Conservation (phyloP, 2,113 vertebrate species). For the Bambusicola thoracicus region DNA sequence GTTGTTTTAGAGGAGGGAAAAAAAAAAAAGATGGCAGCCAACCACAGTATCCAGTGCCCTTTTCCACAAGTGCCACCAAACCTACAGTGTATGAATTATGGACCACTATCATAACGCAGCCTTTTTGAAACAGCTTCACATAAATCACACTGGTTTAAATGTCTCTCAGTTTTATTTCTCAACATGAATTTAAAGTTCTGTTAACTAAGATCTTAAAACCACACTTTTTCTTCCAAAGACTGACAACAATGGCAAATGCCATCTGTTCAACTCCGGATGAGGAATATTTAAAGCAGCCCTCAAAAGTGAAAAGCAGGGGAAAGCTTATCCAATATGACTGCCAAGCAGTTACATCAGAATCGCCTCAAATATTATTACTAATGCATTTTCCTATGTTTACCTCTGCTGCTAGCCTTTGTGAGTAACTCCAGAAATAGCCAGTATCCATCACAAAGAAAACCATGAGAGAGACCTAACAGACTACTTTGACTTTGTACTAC, state of each 20-base stretch:
- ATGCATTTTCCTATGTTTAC: neutral
- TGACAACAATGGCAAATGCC: constrained; percentile 27
- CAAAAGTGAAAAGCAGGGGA: neutral
- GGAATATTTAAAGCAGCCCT: constrained; percentile 28
- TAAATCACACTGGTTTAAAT: constrained; percentile 62
- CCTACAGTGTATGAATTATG: constrained; percentile 35
- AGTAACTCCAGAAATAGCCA: neutral
- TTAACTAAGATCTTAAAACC: constrained; percentile 31
- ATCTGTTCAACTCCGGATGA: constrained; percentile 24
- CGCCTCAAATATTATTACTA: neutral
- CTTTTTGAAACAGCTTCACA: constrained; percentile 45
- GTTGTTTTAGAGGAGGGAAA: neutral
- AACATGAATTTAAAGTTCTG: neutral
- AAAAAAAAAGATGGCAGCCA: neutral
- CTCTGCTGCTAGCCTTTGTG: neutral
- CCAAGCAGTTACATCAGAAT: constrained; percentile 53
- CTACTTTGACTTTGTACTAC: neutral
- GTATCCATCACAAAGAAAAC: neutral
- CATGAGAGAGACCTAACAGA: neutral
- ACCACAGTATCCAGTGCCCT: neutral
- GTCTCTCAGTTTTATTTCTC: neutral
- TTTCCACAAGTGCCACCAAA: neutral
- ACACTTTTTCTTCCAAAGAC: neutral
- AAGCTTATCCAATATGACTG: constrained; percentile 41
- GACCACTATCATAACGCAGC: constrained; percentile 57